Percentiles rank a stretch among this genome's conserved stretches.
Evolutionary conservation across 2,888 invertebrate genomes (phyloP).

Genomic region (Athalia rosae): DNA sequence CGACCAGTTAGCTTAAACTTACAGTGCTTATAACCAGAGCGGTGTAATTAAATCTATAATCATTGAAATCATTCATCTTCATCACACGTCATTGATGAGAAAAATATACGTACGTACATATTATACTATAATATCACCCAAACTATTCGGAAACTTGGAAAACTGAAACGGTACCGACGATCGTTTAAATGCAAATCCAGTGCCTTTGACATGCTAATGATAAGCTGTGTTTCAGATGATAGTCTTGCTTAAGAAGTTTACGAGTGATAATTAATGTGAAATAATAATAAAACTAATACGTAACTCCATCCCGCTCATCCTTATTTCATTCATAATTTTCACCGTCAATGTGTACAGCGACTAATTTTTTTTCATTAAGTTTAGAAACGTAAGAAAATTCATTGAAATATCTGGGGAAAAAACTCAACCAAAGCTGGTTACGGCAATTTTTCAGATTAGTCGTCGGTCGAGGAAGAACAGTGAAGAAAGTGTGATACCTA

Average conservation of each 20-base stretch:
- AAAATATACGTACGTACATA: too few species aligned
- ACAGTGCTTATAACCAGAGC: conserved; percentile 46
- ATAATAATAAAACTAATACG: conserved; percentile 34
- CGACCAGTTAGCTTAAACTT: conserved; percentile 22
- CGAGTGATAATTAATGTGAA: conserved; percentile 13
- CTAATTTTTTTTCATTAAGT: background rate
- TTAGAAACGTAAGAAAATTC: background rate
- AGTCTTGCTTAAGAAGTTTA: background rate
- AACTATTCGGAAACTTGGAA: too few species aligned
- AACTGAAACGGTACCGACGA: too few species aligned
- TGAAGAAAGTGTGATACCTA: conserved; percentile 67
- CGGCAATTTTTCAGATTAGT: conserved; percentile 62
- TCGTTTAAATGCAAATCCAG: background rate
- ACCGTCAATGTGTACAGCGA: background rate
- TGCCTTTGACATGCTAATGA: conserved; percentile 6
- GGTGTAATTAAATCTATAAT: too few species aligned
- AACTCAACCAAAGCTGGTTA: conserved; percentile 42
- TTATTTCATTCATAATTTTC: conserved; percentile 4
- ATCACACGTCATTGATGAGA: too few species aligned
- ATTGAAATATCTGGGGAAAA: background rate
- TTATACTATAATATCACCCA: too few species aligned
- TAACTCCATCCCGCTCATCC: conserved; percentile 14
- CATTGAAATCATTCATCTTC: too few species aligned
- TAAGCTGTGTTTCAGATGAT: background rate
- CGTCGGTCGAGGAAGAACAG: conserved; percentile 66